phyloP scores from a whole-genome alignment of 2,113 vertebrate species.

The Sigmodon hispidus region DNA sequence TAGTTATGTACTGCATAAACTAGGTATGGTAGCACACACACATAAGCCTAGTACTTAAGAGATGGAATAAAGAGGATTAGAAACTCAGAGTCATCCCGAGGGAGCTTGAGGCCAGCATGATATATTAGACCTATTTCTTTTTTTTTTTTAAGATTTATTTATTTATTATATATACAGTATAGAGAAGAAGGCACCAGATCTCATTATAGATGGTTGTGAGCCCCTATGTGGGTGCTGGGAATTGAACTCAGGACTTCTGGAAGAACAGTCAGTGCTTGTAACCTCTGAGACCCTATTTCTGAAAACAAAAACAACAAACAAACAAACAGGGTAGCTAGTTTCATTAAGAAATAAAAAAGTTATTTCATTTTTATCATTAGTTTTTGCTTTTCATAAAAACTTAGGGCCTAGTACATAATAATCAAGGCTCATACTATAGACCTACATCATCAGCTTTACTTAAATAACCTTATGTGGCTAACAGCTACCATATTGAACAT shows the following conservation, averaged over 20 bases:
- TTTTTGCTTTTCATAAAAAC: background rate
- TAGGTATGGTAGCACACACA: background rate
- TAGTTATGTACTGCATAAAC: background rate
- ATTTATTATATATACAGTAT: too few relatives aligned
- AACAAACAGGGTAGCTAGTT: background rate
- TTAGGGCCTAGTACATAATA: background rate
- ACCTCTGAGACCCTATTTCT: background rate
- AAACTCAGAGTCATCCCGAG: background rate
- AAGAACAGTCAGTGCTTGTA: too few relatives aligned
- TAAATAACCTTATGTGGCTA: conserved; percentile 23
- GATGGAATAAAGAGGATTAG: background rate
- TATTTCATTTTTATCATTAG: background rate
- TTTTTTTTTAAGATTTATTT: too few relatives aligned
- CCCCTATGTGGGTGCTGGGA: too few relatives aligned
- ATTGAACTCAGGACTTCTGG: too few relatives aligned
- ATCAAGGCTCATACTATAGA: background rate
- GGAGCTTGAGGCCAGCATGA: background rate
- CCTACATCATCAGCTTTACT: background rate
- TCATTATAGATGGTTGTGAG: too few relatives aligned
- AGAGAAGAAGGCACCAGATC: too few relatives aligned
- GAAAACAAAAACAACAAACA: background rate
- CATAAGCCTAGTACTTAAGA: background rate
- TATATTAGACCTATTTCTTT: too few relatives aligned
- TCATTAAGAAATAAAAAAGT: background rate
- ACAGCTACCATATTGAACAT: background rate